Conservation (phyloP, 2,797 vertebrate genomes). For the Jordanella pulchra region DNA sequence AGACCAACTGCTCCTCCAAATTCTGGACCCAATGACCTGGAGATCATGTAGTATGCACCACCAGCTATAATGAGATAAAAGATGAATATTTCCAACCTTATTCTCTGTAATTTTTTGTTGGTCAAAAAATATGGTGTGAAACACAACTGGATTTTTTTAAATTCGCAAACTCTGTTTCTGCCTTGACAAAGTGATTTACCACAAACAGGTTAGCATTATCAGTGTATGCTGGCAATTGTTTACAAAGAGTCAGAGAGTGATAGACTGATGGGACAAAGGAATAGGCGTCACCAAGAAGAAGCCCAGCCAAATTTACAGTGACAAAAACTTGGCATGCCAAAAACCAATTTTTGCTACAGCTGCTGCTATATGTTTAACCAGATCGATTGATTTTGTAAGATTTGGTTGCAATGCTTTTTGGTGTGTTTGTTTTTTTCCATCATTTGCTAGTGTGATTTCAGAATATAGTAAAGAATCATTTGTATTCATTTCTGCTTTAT, state of each 20-base stretch:
- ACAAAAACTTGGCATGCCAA: no score
- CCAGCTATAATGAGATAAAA: constrained; percentile 80
- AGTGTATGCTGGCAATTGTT: not conserved
- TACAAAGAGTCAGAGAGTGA: not conserved
- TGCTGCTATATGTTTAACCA: no score
- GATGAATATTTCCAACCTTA: not conserved
- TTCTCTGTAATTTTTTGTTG: not conserved
- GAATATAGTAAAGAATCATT: no score
- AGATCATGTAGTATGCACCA: constrained; percentile 98
- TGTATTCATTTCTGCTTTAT: not conserved
- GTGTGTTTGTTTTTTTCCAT: no score
- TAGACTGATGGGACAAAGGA: not conserved
- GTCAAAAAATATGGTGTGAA: not conserved
- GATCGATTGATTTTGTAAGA: no score
- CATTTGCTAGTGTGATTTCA: no score
- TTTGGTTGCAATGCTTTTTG: no score
- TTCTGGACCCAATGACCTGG: constrained; percentile 92
- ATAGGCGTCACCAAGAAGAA: not conserved
- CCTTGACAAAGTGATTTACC: not conserved
- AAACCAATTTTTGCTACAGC: no score
- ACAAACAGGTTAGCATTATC: not conserved
- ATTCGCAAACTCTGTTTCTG: not conserved
- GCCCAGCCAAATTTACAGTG: not conserved
- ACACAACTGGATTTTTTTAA: not conserved
- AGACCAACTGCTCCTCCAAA: constrained; percentile 96